phyloP scores from a whole-genome alignment of 2,888 invertebrate genomes.

The Eupeodes luniger region DNA sequence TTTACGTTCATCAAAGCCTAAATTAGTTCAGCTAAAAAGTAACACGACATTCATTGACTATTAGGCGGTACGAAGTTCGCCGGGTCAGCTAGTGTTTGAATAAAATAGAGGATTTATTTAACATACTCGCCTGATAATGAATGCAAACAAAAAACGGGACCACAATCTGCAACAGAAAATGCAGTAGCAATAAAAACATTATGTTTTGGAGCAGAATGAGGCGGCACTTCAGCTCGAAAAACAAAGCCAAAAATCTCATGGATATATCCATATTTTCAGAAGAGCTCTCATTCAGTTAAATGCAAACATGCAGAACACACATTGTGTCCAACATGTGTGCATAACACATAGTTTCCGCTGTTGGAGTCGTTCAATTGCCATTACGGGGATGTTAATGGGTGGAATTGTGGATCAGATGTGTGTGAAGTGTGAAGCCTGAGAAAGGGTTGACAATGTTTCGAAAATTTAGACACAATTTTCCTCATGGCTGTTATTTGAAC shows the following conservation, averaged over 20 bases:
- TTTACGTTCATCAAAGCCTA: too few species aligned
- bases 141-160: not conserved
- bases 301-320: slow-evolving; percentile 64
- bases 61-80: too few species aligned
- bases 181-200: slow-evolving; percentile 7
- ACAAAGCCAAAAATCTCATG: slow-evolving; percentile 54
- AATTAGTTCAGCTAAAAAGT: too few species aligned
- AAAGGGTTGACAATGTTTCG: slow-evolving; percentile 4
- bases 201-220: slow-evolving; percentile 35
- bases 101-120: not conserved
- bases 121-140: not conserved
- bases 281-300: slow-evolving; percentile 40
- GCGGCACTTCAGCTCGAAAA: slow-evolving; percentile 29
- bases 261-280: slow-evolving; percentile 45
- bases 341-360: slow-evolving; percentile 26
- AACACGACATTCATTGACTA: too few species aligned
- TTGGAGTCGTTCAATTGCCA: slow-evolving; percentile 54
- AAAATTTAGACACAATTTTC: slow-evolving; percentile 11
- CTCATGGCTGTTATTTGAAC: not conserved
- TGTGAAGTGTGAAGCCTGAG: not conserved
- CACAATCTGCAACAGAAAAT: not conserved
- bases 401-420: not conserved
- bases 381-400: slow-evolving; percentile 28
- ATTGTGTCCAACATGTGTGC: slow-evolving; percentile 64
- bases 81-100: too few species aligned